phyloP scores from a whole-genome alignment of 2,888 invertebrate species.

The Ichneumoninae sp. region DNA sequence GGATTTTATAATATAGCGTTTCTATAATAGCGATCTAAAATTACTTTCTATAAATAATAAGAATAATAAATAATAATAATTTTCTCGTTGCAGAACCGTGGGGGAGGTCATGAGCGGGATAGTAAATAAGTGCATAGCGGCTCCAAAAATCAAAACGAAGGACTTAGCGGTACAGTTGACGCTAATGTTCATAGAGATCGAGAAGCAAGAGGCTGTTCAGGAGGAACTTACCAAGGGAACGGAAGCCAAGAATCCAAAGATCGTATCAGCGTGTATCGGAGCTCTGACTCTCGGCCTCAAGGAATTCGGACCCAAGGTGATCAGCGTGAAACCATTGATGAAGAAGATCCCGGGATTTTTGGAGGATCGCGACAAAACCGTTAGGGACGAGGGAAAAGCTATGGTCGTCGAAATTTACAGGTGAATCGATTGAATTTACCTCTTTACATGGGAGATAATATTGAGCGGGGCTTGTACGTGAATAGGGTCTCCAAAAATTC shows the following conservation, averaged over 20 bases:
- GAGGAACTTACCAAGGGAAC: conserved; percentile 97
- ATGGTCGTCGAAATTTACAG: conserved; percentile 96
- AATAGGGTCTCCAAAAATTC: not conserved
- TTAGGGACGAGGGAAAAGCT: conserved; percentile 96
- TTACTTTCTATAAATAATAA: not conserved
- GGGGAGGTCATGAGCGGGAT: conserved; percentile 95
- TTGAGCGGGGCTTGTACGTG: not conserved
- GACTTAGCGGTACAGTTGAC: conserved; percentile 95
- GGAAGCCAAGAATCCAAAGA: conserved; percentile 98
- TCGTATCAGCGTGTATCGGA: conserved; percentile 93
- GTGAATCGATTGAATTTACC: conserved; percentile 79
- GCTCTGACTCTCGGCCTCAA: conserved; percentile 91
- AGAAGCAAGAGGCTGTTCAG: conserved; percentile 94
- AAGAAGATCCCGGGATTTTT: conserved; percentile 94
- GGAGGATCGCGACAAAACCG: conserved; percentile 95
- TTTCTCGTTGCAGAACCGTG: conserved; percentile 87
- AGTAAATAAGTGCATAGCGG: conserved; percentile 96
- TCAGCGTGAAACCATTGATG: conserved; percentile 94
- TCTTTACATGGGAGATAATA: not conserved
- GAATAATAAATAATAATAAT: not conserved
- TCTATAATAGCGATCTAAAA: too few relatives aligned
- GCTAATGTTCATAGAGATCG: conserved; percentile 97
- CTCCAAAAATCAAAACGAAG: conserved; percentile 95
- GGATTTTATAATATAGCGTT: too few relatives aligned
- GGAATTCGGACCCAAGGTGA: conserved; percentile 96